Base-by-base conservation (phyloP, 2,888 invertebrate species). In the Pinctada fucata region DNA sequence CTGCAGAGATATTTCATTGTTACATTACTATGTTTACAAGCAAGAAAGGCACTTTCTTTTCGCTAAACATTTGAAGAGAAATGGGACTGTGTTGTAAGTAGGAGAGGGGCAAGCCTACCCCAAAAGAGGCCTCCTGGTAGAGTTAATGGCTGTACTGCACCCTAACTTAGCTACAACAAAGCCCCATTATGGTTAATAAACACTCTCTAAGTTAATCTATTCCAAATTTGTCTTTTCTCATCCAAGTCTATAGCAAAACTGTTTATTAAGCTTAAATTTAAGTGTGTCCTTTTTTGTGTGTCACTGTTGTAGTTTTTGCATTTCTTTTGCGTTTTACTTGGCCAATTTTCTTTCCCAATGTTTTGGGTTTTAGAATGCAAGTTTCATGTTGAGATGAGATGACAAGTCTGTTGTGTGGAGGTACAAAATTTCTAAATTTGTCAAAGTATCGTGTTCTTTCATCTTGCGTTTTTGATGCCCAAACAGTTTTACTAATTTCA, bases 271-370 rank as follows among this genome's bases (percentile, higher is more conserved):
- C 58, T 8, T 52, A 10, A 52, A 5, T 52, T 8, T 52, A 8
- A 52, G 10, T 52, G 5, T 52, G 58, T 5, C 10, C 10, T 52
- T 52, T 66, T 5, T 5, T 5, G 5, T 10, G 10, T 10, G 6
- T 66, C 4, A 5, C 4, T 66, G 66, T 66, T 66, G 66, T 66
- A 10, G 66, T 66, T 16, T 66, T 66, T n/a, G 6, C 66, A n/a
- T 66, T 66, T 66, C 66, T 10, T 66, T 66, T 66, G 4, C 66
- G 6, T 66, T 66, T 66, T 10, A 66, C n/a, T 66, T 66, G 66
- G 5, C 66, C 66, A 10, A 5, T 66, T 66, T 66, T 66, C 16
- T 66, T 66, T 5, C 66, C 66, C 5, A n/a, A 16, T 5, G 66
- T 16, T n/a, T 16, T 10, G 5, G 66, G 66, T n/a, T 10, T 16